phyloP scores from a whole-genome alignment of 2,797 vertebrate species.

The Spheniscus humboldti region DNA sequence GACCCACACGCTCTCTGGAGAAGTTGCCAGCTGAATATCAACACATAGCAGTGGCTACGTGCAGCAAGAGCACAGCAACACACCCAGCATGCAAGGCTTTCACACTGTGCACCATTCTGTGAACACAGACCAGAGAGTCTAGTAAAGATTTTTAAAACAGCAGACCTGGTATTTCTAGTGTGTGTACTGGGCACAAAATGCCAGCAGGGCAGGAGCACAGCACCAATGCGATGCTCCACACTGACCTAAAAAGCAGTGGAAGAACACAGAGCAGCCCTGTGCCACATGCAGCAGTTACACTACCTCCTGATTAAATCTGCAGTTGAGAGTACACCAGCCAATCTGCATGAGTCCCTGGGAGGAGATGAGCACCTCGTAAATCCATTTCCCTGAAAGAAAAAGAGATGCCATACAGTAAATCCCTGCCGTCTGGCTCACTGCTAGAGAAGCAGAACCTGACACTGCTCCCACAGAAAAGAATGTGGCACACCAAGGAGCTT shows the following conservation, averaged over 20 bases:
- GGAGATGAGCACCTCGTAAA: slow-evolving; percentile 97
- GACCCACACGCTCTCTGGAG: background rate
- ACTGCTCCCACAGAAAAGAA: background rate
- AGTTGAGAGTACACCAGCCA: slow-evolving; percentile 96
- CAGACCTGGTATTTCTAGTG: background rate
- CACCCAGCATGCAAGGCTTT: background rate
- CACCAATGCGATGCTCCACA: background rate
- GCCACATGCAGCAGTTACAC: background rate
- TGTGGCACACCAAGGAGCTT: background rate
- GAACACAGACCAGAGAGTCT: background rate
- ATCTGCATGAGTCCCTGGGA: slow-evolving; percentile 99
- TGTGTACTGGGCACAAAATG: background rate
- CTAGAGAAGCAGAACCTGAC: background rate
- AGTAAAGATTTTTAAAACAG: background rate
- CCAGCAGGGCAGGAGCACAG: background rate
- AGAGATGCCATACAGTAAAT: background rate
- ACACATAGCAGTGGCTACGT: rapidly evolving
- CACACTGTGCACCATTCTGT: background rate
- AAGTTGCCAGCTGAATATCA: background rate
- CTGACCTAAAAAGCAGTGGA: background rate
- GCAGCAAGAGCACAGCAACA: background rate
- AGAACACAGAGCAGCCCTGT: background rate
- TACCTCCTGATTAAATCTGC: slow-evolving; percentile 98
- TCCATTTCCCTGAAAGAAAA: slow-evolving; percentile 87
- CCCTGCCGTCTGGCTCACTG: background rate